Evolutionary conservation across 2,888 invertebrate genomes (phyloP).

Genomic region (Orchesellides sinensis): DNA sequence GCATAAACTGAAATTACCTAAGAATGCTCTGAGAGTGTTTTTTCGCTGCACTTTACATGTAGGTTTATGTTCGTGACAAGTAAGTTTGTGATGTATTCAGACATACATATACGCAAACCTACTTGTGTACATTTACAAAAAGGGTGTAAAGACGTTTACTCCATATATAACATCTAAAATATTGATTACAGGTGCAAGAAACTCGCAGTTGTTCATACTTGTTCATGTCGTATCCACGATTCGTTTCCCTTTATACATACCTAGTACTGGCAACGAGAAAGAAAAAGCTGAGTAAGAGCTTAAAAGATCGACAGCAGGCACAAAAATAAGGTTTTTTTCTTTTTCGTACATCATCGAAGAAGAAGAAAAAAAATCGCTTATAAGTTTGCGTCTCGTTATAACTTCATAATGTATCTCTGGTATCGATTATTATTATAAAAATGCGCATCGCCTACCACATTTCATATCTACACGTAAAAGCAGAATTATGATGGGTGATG

Average conservation of each 20-base stretch:
- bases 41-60: neutral
- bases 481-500: no score
- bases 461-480: no score
- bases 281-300: neutral
- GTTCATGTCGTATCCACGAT: slow-evolving; percentile 26
- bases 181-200: slow-evolving; percentile 64
- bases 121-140: no score
- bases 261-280: slow-evolving; percentile 23
- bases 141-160: no score
- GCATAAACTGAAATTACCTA: no score
- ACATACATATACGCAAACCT: neutral
- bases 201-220: slow-evolving; percentile 24
- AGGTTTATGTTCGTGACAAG: neutral
- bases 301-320: slow-evolving; percentile 18
- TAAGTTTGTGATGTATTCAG: no score
- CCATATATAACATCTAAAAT: slow-evolving; percentile 14
- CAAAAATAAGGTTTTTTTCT: no score
- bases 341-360: no score
- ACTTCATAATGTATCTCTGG: no score
- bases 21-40: neutral
- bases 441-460: no score
- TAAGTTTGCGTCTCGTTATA: no score
- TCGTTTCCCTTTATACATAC: slow-evolving; percentile 24
- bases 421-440: no score
- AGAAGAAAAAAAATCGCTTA: neutral